A percentile compares a stretch with the other conserved stretches of the same genome.
phyloP scores from a whole-genome alignment of 2,888 invertebrate genomes.

The Nomada hirtipes region DNA sequence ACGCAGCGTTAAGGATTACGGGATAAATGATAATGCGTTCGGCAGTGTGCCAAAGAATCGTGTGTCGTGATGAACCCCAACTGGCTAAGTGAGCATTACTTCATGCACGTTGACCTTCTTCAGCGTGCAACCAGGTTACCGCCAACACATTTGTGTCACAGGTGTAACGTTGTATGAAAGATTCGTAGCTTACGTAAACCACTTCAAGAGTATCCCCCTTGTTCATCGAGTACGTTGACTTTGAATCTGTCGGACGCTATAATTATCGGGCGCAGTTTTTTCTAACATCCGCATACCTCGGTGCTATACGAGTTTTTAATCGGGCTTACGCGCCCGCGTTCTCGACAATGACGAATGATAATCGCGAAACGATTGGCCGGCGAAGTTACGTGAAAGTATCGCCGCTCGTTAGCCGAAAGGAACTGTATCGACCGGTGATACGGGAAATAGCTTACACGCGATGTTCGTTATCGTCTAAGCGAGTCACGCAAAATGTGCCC shows the following conservation, averaged over 20 bases:
- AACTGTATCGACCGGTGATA: slow-evolving; percentile 13
- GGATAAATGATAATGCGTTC: slow-evolving; percentile 55
- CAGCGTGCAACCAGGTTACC: slow-evolving; percentile 45
- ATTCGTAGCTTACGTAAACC: slow-evolving; percentile 46
- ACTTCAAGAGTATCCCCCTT: slow-evolving; percentile 23
- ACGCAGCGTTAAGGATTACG: slow-evolving; percentile 37
- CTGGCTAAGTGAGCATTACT: slow-evolving; percentile 62
- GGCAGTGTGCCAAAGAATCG: slow-evolving; percentile 63
- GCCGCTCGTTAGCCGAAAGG: not conserved
- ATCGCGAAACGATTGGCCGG: not conserved
- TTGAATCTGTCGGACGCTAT: slow-evolving; percentile 35
- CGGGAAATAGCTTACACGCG: not conserved
- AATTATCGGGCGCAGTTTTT: slow-evolving; percentile 18
- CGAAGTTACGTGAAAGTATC: not conserved
- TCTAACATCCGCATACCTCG: slow-evolving; percentile 34
- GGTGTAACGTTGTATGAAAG: slow-evolving; percentile 58
- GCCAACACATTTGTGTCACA: slow-evolving; percentile 42
- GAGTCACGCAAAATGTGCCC: slow-evolving; percentile 66
- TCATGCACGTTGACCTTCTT: slow-evolving; percentile 73
- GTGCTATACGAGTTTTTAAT: not conserved
- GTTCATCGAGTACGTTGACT: slow-evolving; percentile 26
- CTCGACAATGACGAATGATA: slow-evolving; percentile 14
- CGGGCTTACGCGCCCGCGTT: not conserved
- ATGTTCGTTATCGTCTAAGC: slow-evolving; percentile 56
- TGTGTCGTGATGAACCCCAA: slow-evolving; percentile 62